These are phyloP conservation scores for Bombus cullumanus DNA, from an alignment of 1,140 invertebrate genomes.

Conservation along the genomic window DNA sequence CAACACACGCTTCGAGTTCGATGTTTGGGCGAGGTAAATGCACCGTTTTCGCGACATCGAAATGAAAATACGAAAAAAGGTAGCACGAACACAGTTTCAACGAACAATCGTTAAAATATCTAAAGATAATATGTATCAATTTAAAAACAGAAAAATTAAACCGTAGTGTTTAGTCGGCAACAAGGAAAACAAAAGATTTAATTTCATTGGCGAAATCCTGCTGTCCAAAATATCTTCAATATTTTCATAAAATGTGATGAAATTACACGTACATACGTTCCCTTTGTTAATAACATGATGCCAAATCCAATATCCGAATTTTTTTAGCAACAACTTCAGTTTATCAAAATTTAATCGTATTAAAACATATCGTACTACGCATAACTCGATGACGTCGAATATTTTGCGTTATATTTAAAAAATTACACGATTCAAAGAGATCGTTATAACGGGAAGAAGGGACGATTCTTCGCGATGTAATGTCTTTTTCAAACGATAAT, in stretches of 20 bases:
- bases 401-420: too few relatives aligned
- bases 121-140: not conserved
- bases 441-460: too few relatives aligned
- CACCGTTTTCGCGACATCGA: not conserved
- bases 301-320: not conserved
- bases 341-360: not conserved
- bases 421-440: too few relatives aligned
- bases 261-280: not conserved
- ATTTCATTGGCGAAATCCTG: not conserved
- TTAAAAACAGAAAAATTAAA: not conserved
- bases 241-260: not conserved
- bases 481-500: not conserved
- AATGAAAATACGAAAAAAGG: not conserved
- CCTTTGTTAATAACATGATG: not conserved
- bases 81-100: too few relatives aligned
- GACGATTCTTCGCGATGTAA: not conserved
- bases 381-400: too few relatives aligned
- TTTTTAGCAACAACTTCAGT: not conserved
- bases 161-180: not conserved
- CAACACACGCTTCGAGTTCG: not conserved
- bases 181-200: not conserved
- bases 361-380: not conserved
- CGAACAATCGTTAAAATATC: not conserved
- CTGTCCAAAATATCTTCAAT: not conserved
- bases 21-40: constrained; percentile 2